phyloP scores from a whole-genome alignment of 2,113 vertebrate species.

The Lepisosteus oculatus region DNA sequence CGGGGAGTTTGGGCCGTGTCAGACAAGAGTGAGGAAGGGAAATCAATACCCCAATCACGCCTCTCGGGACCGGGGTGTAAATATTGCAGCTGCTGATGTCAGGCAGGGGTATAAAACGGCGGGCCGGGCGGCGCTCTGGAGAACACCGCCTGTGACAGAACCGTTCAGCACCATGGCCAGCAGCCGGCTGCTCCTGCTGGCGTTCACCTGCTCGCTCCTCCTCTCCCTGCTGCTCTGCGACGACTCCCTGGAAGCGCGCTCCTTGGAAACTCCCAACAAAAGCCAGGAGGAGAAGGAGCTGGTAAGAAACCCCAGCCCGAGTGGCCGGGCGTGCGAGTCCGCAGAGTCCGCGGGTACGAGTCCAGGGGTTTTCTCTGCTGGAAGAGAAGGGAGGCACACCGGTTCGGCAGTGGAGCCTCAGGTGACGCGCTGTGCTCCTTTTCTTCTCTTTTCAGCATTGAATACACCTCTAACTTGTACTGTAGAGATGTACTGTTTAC shows the following conservation, averaged over 20 bases:
- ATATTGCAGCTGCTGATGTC: constrained; percentile 22
- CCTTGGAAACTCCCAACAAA: constrained; percentile 37
- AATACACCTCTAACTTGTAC: too few relatives aligned
- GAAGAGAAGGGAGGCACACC: too few relatives aligned
- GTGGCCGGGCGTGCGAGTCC: too few relatives aligned
- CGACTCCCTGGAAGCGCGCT: constrained; percentile 39
- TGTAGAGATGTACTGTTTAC: too few relatives aligned
- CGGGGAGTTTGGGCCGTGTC: not conserved
- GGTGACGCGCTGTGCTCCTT: too few relatives aligned
- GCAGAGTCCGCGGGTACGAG: too few relatives aligned
- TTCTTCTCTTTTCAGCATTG: too few relatives aligned
- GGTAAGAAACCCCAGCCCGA: constrained; percentile 30
- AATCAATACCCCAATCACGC: constrained; percentile 1
- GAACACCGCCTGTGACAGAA: not conserved
- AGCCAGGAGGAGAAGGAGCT: constrained; percentile 53
- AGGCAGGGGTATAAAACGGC: constrained; percentile 18
- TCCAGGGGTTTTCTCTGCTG: too few relatives aligned
- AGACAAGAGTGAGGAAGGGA: not conserved
- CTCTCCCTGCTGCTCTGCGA: constrained; percentile 38
- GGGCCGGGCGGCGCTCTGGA: not conserved
- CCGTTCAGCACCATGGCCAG: constrained; percentile 40
- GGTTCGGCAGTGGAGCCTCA: too few relatives aligned
- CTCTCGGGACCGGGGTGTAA: constrained; percentile 8
- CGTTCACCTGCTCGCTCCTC: constrained; percentile 37
- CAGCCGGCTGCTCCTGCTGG: constrained; percentile 36